phyloP scores from a whole-genome alignment of 2,888 invertebrate genomes.

The Macrosoma leucophasiata region DNA sequence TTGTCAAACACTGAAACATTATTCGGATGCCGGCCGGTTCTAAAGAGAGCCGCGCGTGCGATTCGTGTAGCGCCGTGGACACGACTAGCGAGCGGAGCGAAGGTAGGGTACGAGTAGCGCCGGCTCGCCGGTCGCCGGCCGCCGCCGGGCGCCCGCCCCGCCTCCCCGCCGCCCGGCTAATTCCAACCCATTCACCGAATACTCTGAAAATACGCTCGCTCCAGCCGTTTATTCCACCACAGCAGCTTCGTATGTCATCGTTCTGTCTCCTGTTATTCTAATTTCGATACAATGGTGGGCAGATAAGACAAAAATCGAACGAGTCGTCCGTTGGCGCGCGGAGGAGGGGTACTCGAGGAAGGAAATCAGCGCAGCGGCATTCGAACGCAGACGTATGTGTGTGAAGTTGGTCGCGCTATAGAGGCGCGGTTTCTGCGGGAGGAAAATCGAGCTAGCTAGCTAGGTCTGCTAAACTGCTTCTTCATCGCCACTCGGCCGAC shows the following conservation, averaged over 20 bases:
- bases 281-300: conserved; percentile 15
- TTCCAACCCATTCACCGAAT: conserved; percentile 62
- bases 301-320: conserved; percentile 25
- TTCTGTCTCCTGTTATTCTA: conserved; percentile 10
- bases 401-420: conserved; percentile 38
- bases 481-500: conserved; percentile 34
- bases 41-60: conserved; percentile 69
- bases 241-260: conserved; percentile 19
- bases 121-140: conserved; percentile 35
- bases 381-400: conserved; percentile 39
- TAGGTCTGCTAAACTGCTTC: conserved; percentile 18
- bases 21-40: conserved; percentile 73
- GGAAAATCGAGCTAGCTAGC: conserved; percentile 44
- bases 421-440: conserved; percentile 45
- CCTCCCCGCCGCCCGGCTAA: conserved; percentile 40
- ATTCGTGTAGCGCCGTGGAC: conserved; percentile 66
- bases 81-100: conserved; percentile 49
- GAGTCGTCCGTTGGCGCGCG: conserved; percentile 39
- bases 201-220: conserved; percentile 57
- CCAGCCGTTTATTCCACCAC: conserved; percentile 25
- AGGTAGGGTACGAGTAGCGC: conserved; percentile 34
- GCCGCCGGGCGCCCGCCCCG: conserved; percentile 35
- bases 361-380: conserved; percentile 59
- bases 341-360: conserved; percentile 50
- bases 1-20: conserved; percentile 75